A percentile compares a stretch with the other conserved stretches of the same genome.
These are phyloP conservation scores for Gasterosteus nipponicus DNA, from an alignment of 2,113 vertebrate genomes.

Conservation along the genomic window DNA sequence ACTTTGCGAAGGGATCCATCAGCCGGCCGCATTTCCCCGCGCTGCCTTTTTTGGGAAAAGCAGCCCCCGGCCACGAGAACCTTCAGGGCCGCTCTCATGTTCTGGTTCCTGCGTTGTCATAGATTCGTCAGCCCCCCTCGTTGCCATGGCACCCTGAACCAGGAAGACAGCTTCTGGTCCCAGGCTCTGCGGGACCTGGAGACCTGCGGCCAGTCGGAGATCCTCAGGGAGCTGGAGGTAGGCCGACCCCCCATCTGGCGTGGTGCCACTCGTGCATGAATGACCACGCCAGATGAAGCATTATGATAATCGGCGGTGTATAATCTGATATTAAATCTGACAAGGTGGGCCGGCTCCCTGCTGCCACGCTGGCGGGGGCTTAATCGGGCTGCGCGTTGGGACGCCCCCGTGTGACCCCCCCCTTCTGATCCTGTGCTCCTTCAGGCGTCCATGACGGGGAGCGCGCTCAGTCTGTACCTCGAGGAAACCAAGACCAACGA, in stretches of 20 bases:
- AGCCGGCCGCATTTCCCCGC: conserved; percentile 58
- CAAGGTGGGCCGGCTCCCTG: conserved; percentile 56
- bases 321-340: conserved; percentile 76
- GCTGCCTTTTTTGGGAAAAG: conserved; percentile 62
- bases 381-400: conserved; percentile 24
- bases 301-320: conserved; percentile 64
- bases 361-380: conserved; percentile 40
- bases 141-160: conserved; percentile 83
- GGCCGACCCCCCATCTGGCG: conserved; percentile 49
- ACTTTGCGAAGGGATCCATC: conserved; percentile 49
- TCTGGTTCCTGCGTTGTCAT: conserved; percentile 90
- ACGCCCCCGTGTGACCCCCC: too few species aligned
- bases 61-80: conserved; percentile 55
- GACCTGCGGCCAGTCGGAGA: conserved; percentile 97
- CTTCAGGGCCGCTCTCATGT: conserved; percentile 76
- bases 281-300: conserved; percentile 62
- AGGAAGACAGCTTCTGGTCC: conserved; percentile 94
- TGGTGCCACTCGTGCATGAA: conserved; percentile 47
- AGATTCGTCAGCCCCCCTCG: conserved; percentile 89
- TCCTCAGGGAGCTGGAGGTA: conserved; percentile 98
- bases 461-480: conserved; percentile 86
- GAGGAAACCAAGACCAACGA: conserved; percentile 85
- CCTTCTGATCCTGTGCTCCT: conserved; percentile 15
- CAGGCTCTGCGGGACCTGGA: conserved; percentile 97
- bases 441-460: conserved; percentile 94